Evolutionary conservation across 2,888 invertebrate species (phyloP), one percentile per base, ranked within the genome.

Genomic region (Drosophila quinaria): DNA sequence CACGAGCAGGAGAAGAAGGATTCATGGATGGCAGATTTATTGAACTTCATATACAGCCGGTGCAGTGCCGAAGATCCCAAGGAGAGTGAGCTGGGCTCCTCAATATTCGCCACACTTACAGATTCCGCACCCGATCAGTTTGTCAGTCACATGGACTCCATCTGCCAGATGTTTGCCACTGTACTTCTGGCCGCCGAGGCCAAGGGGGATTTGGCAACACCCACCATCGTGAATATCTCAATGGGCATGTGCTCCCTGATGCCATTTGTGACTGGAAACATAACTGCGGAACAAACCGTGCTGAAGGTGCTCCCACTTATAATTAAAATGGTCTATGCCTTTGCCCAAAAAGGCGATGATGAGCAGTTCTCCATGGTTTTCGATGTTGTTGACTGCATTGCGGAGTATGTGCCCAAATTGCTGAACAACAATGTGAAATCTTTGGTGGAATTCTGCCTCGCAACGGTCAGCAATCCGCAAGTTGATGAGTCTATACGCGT

Each of bases 91-190:
- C 80, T 90, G 61, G 93, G 93, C 4, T 91, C 93, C 33, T 91
- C 93, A 2, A 95, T 95, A 17, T 93, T 96, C 81, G 95, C 95
- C 51, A 94, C 94, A 52, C 94, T 97, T 84, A 94, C 96, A 8
- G 95, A 96, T 87, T 93, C 95, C 13, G 95, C 96, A 6, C 94
- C 95, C 39, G 95, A 95, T 78, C 95, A 95, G 70, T 95, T 96
- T 87, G 93, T 95, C 51, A 93, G 94, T n/a, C 95, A 96, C 90
- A 94, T 95, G 61, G 93, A 94, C 61, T 93, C 95, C 0, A 93
- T 96, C 62, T 92, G 94, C 49, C 90, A 92, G 72, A 91, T 95
- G 79, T 94, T 94, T 73, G 90, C 74, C 2, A 79, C 88, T 10
- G 92, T 92, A 4, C 74, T 93, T 4, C 9, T 90, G 1, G 77